Evolutionary conservation across 2,888 invertebrate genomes (phyloP), one percentile per base, ranked within the genome.

Genomic region (Melolontha melolontha): DNA sequence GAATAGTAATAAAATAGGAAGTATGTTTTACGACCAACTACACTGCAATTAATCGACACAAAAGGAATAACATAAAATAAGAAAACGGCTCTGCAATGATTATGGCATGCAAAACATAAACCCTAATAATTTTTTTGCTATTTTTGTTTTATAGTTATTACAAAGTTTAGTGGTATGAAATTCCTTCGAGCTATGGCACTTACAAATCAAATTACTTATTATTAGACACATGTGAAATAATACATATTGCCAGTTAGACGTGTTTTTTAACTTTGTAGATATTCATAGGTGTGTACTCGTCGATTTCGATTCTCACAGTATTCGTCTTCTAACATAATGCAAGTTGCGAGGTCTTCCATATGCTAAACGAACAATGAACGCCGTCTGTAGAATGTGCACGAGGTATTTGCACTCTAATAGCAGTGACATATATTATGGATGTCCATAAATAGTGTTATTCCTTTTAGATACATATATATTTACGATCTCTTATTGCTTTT

Each of bases 331-430:
- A 62, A 47, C 44, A 27, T 14, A 14, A 54, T 39, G n/a, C 40
- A 39, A 54, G 11, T 8, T 29, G 52, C 29, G 42, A 40, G 49
- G 49, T 12, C 57, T 55, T 66, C 65, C 44, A 22, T 41, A 52
- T 29, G 40, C 34, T 44, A 54, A 65, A 65, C 52, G 54, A 65
- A 65, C 64, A 44, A 65, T 47, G 66, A 29, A 42, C 41, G 17
- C 40, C 40, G 29, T 55, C 34, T n/a, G 27, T 14, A 54, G 50
- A 66, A 59, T 40, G 40, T 59, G 27, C 59, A 14, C 57, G n/a
- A n/a, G 50, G 40, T 16, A 66, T 59, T 66, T 27, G 40, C 12
- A 40, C 22, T 66, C 44, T 66, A 66, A 66, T 49, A 50, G 17
- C 59, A 16, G n/a, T 34, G 17, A 54, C 64, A 64, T 42, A 17